phyloP scores from a whole-genome alignment of 2,888 invertebrate genomes.

The Machimus atricapillus region DNA sequence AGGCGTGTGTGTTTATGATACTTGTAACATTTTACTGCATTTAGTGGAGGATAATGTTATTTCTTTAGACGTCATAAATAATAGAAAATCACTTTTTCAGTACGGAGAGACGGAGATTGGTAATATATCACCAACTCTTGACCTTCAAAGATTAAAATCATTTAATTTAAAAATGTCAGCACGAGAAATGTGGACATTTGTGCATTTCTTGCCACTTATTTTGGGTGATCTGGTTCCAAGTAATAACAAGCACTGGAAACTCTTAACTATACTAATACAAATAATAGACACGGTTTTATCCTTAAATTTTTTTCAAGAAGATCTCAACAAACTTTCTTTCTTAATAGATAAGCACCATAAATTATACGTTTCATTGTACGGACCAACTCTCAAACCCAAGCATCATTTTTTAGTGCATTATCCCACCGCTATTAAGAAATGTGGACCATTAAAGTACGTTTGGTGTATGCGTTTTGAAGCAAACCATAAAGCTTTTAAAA shows the following conservation, averaged over 20 bases:
- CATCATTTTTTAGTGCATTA: slow-evolving; percentile 44
- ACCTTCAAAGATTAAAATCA: slow-evolving; percentile 40
- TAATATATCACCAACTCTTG: slow-evolving; percentile 40
- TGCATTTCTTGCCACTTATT: slow-evolving; percentile 33
- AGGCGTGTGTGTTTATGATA: slow-evolving; percentile 48
- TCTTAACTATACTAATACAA: slow-evolving; percentile 40
- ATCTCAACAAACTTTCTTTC: slow-evolving; percentile 25
- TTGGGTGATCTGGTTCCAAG: slow-evolving; percentile 45
- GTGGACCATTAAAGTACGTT: slow-evolving; percentile 42
- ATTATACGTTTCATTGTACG: slow-evolving; percentile 42
- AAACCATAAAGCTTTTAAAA: slow-evolving; percentile 42
- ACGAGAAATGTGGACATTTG: slow-evolving; percentile 45
- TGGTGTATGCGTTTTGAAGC: slow-evolving; percentile 43
- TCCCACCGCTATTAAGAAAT: slow-evolving; percentile 16
- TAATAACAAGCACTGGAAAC: slow-evolving; percentile 41
- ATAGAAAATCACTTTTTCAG: slow-evolving; percentile 47
- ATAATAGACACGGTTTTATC: slow-evolving; percentile 41
- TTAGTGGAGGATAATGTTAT: slow-evolving; percentile 44
- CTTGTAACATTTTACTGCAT: slow-evolving; percentile 43
- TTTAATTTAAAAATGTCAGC: slow-evolving; percentile 47
- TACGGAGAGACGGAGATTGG: slow-evolving; percentile 46
- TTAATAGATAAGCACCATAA: slow-evolving; percentile 44
- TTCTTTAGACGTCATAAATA: slow-evolving; percentile 46
- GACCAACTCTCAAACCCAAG: slow-evolving; percentile 45
- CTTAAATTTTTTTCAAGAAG: slow-evolving; percentile 35